Percentiles rank a stretch among this genome's conserved stretches.
Conservation (phyloP, 2,113 vertebrate genomes). For the Otolemur garnettii region DNA sequence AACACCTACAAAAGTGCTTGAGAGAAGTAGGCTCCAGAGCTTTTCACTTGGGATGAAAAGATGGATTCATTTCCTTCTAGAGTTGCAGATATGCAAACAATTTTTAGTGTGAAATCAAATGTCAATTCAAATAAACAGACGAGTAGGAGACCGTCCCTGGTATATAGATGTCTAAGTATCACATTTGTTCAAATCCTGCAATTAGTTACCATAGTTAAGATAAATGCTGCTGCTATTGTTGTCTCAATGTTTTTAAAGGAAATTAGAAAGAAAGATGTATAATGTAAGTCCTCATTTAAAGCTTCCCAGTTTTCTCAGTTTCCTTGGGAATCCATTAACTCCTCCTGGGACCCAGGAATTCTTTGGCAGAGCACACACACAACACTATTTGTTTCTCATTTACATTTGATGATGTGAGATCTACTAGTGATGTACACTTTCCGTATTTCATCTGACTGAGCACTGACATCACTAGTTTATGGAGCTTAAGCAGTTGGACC, state of each 20-base stretch:
- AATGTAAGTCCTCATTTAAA: neutral
- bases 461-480: neutral
- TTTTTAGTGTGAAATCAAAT: slow-evolving; percentile 22
- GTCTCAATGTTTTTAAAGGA: slow-evolving; percentile 26
- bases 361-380: neutral
- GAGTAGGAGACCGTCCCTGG: neutral
- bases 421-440: neutral
- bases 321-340: slow-evolving; percentile 23
- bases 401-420: neutral
- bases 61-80: neutral
- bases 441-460: neutral
- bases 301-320: neutral
- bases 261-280: slow-evolving; percentile 38
- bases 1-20: neutral
- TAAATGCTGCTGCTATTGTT: neutral
- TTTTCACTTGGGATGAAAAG: neutral
- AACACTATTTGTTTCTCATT: neutral
- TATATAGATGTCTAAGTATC: neutral
- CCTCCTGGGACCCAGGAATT: neutral
- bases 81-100: slow-evolving; percentile 8
- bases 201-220: slow-evolving; percentile 48
- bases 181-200: slow-evolving; percentile 26
- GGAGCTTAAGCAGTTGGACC: neutral
- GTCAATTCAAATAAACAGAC: neutral
- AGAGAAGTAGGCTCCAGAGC: neutral